Base-by-base conservation (phyloP, 2,113 vertebrate genomes). In the Ptilonorhynchus violaceus region DNA sequence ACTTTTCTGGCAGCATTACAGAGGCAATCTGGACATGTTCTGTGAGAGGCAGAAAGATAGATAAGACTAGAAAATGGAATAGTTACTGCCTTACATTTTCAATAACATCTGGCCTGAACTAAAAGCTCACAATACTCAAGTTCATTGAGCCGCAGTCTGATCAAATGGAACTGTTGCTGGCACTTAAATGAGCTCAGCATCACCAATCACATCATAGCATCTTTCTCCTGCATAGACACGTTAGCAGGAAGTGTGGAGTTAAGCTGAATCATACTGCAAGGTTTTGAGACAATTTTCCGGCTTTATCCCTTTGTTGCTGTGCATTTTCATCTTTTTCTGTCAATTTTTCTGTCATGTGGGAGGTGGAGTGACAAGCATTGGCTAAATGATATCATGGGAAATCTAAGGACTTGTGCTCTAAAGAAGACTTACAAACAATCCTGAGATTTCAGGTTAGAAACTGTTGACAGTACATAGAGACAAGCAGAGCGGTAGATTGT, bases 371-470 rank as follows among this genome's bases (percentile, higher is more conserved):
- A n/a, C 13, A 37, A 80, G 3, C 17, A 20, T 16, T n/a, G 15
- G 25, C 23, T 85, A 50, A n/a, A 16, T 27, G 15, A 10, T 58
- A 2, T 23, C 0, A 0, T 30, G 9, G 23, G 33, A 78, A 88
- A 85, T 12, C 3, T 23, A 39, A 67, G 10, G 18, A 55, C 13
- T 70, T 33, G 2, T 35, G 10, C 56, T 82, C 27, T 58, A 46
- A 74, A 81, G 22, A 69, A 78, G 27, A 47, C 4, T 49, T 81
- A 42, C 1, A 59, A 62, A 18, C 2, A 52, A 15, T 30, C 1
- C 1, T 24, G 47, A 39, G 22, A 52, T 56, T 85, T 87, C 47
- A 67, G 27, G 23, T 88, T 70, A 78, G 37, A 85, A 77, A 56
- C 46, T 63, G 0, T 41, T 66, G 22, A 27, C 25, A 85, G 7